Evolutionary conservation across 2,888 invertebrate genomes (phyloP).

Genomic region (Chalcis sispes): DNA sequence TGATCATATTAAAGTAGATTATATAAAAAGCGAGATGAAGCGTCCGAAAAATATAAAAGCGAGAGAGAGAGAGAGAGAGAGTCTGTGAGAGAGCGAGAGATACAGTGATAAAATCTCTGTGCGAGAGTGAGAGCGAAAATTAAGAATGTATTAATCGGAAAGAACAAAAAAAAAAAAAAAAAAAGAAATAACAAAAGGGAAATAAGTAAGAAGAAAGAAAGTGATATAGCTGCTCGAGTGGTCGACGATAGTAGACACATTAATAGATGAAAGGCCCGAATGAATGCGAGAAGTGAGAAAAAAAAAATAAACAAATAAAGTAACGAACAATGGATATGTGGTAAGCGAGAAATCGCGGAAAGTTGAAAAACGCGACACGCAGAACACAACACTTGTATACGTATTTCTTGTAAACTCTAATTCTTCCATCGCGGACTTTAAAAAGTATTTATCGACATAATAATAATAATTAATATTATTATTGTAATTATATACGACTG

Average conservation of each 20-base stretch:
- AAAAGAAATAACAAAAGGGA: conserved; percentile 9
- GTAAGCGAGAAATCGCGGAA: conserved; percentile 50
- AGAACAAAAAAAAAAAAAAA: too few species aligned
- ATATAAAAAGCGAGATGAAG: conserved; percentile 47
- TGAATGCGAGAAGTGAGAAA: conserved; percentile 30
- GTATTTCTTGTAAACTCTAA: conserved; percentile 82
- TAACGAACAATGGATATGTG: conserved; percentile 53
- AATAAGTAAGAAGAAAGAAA: conserved; percentile 34
- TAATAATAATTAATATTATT: conserved; percentile 75
- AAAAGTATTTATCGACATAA: conserved; percentile 76
- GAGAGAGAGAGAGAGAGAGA: conserved; percentile 24
- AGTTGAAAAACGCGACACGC: conserved; percentile 54
- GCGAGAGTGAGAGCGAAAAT: conserved; percentile 47
- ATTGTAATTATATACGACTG: conserved; percentile 76
- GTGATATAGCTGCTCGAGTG: conserved; percentile 52
- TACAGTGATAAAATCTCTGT: conserved; percentile 61
- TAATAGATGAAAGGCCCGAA: conserved; percentile 46
- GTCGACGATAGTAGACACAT: conserved; percentile 32
- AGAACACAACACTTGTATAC: conserved; percentile 83
- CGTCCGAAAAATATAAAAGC: conserved; percentile 20
- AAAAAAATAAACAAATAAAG: background rate
- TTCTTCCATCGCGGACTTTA: conserved; percentile 78
- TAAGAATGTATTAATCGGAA: conserved; percentile 30
- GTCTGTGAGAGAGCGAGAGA: conserved; percentile 52
- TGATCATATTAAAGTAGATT: conserved; percentile 62